Evolutionary conservation across 2,113 vertebrate species (phyloP).

Genomic region (Salvator merianae): DNA sequence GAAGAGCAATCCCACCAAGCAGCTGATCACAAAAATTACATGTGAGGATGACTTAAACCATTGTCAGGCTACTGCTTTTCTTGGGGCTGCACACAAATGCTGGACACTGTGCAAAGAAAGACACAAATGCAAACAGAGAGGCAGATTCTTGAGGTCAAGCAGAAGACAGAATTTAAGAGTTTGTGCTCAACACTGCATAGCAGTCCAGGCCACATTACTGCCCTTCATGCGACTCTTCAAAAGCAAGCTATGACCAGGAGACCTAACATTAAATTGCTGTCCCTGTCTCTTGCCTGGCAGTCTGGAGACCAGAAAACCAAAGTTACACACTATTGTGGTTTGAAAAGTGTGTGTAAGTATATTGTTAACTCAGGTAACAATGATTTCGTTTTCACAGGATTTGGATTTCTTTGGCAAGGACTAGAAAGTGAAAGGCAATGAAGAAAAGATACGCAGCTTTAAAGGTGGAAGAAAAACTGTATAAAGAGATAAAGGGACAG

Average conservation of each 20-base stretch:
- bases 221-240: not conserved
- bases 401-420: constrained; percentile 36
- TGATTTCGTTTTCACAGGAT: constrained; percentile 24
- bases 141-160: not conserved
- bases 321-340: not conserved
- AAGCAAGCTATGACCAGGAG: not conserved
- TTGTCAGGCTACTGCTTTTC: not conserved
- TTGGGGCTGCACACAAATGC: not conserved
- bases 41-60: not conserved
- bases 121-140: not conserved
- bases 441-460: not conserved
- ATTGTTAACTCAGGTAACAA: constrained; percentile 18
- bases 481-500: constrained; percentile 9
- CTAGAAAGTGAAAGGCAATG: constrained; percentile 18
- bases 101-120: constrained; percentile 1
- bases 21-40: not conserved
- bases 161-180: not conserved
- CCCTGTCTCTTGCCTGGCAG: not conserved
- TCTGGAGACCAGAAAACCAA: not conserved
- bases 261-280: not conserved
- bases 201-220: fast-evolving
- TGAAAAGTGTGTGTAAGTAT: not conserved
- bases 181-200: fast-evolving
- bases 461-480: not conserved
- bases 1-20: not conserved